phyloP scores from a whole-genome alignment of 2,797 vertebrate species.

The Coregonus sp. region DNA sequence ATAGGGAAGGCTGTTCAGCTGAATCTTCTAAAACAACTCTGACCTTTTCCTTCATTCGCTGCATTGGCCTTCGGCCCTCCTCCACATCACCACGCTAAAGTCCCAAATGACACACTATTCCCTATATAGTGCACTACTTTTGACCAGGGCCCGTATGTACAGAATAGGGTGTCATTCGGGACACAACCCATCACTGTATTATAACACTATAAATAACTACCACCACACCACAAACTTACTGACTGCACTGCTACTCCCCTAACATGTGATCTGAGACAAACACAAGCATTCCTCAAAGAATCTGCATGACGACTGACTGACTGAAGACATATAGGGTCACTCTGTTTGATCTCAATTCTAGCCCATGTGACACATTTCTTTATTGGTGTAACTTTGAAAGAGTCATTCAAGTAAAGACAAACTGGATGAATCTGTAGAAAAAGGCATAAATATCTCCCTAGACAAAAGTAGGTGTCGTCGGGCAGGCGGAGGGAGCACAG shows the following conservation, averaged over 20 bases:
- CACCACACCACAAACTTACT: slow-evolving; percentile 6
- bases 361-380: neutral
- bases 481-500: neutral
- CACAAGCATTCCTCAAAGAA: neutral
- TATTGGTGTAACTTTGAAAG: neutral
- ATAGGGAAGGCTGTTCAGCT: slow-evolving; percentile 46
- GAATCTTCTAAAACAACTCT: slow-evolving; percentile 57
- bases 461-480: neutral
- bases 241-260: neutral
- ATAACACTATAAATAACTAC: slow-evolving; percentile 56
- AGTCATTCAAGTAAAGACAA: neutral
- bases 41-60: slow-evolving; percentile 64
- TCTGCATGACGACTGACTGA: neutral
- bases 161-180: too few species aligned
- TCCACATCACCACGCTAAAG: slow-evolving; percentile 9
- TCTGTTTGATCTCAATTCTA: neutral
- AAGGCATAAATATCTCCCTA: neutral
- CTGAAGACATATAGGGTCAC: neutral
- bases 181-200: slow-evolving; percentile 51
- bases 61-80: slow-evolving; percentile 48
- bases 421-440: neutral
- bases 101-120: neutral
- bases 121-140: neutral
- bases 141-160: too few species aligned
- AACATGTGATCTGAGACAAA: slow-evolving; percentile 41